Conservation (phyloP, 2,888 invertebrate genomes). For the Carabus problematicus region DNA sequence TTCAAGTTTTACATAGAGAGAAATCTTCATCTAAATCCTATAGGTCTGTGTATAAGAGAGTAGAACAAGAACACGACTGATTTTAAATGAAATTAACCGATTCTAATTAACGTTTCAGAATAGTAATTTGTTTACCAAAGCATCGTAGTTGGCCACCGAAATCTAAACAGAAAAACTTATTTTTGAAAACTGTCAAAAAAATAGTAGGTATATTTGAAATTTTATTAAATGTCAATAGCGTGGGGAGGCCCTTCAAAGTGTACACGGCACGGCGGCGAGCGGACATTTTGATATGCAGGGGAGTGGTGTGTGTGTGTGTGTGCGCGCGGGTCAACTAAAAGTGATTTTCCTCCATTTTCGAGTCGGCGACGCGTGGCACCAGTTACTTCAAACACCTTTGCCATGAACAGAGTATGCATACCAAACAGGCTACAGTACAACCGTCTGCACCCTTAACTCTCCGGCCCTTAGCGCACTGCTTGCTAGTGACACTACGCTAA, state of each 20-base stretch:
- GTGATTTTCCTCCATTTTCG: constrained; percentile 35
- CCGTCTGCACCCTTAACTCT: too few species aligned
- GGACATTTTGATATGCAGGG: constrained; percentile 33
- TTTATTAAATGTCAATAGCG: constrained; percentile 17
- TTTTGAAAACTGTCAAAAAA: constrained; percentile 26
- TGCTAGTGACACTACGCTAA: too few species aligned
- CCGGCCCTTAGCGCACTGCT: too few species aligned
- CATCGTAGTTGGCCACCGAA: constrained; percentile 32
- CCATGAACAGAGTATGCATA: constrained; percentile 18
- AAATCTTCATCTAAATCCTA: too few species aligned
- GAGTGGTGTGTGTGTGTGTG: constrained; percentile 36
- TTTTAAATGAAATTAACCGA: too few species aligned
- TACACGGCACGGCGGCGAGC: neutral
- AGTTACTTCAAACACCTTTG: constrained; percentile 37
- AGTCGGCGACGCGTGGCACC: too few species aligned
- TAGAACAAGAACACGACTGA: too few species aligned
- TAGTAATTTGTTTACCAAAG: constrained; percentile 26
- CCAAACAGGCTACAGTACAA: constrained; percentile 24
- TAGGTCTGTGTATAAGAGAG: too few species aligned
- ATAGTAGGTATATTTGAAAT: constrained; percentile 18
- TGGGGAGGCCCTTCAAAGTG: neutral
- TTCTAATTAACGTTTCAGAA: neutral
- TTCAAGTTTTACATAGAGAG: too few species aligned
- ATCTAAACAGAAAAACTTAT: constrained; percentile 39
- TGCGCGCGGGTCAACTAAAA: constrained; percentile 21